These are phyloP conservation scores for Orchestia grillus DNA, from an alignment of 1,140 invertebrate genomes.

Conservation along the genomic window DNA sequence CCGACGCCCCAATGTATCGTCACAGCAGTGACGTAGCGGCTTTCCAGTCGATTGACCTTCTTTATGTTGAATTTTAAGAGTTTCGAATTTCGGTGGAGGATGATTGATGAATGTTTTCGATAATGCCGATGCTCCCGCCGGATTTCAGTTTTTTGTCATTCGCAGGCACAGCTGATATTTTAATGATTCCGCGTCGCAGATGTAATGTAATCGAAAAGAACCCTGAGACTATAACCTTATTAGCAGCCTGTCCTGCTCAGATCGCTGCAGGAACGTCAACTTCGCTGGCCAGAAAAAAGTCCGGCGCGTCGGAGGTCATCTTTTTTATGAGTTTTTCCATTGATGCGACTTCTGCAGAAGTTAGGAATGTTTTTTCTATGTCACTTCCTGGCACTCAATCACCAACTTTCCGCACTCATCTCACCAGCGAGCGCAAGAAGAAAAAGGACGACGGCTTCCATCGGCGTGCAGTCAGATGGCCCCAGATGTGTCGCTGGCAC, in stretches of 20 bases:
- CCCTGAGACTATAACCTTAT: not conserved
- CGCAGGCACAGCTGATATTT: not conserved
- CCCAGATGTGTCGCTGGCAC: not conserved
- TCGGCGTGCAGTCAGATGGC: not conserved
- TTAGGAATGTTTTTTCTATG: conserved; percentile 32
- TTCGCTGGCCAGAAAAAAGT: not conserved
- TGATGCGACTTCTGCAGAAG: conserved; percentile 14
- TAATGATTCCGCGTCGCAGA: not conserved
- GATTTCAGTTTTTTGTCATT: not conserved
- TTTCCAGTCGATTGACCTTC: not conserved
- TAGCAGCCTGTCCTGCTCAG: not conserved
- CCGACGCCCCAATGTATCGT: not conserved
- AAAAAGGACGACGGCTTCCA: not conserved
- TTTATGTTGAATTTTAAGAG: not conserved
- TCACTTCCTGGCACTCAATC: conserved; percentile 52
- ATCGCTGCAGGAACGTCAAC: not conserved
- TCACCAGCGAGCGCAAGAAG: conserved; percentile 23
- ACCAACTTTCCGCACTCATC: conserved; percentile 55
- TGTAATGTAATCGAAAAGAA: not conserved
- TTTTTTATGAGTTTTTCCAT: conserved; percentile 53
- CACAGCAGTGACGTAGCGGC: not conserved
- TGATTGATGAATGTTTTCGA: not conserved
- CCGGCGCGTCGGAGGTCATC: conserved; percentile 15
- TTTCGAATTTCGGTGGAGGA: not conserved
- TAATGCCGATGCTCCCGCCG: not conserved